Evolutionary conservation across 2,888 invertebrate genomes (phyloP), one percentile per base, ranked within the genome.

Genomic region (Morinoia aosen): DNA sequence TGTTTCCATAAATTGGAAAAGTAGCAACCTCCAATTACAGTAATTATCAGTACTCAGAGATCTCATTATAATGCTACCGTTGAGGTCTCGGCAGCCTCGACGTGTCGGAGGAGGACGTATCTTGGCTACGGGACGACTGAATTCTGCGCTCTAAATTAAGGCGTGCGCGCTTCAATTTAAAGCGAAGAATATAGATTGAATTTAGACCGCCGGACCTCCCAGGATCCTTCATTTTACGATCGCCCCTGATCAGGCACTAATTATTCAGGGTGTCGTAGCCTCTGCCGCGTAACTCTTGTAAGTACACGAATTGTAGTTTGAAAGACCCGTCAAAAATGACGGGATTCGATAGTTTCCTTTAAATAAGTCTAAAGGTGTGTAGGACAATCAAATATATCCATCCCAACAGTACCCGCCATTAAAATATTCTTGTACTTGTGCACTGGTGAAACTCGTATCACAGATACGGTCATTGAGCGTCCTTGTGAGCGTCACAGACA

Each of bases 1-100:
- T 76, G 76, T 76, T 76, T 76, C 76, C 76, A 76, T 76, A 76
- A 76, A 76, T 76, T 76, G 76, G 76, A 76, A 76, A 76, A 76
- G 76, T 14, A 76, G 25, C 76, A 76, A 76, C 76, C 76, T 76
- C 25, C 25, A 76, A 76, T 76, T 76, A 76, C 25, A 25, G 76
- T 76, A 76, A 76, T 76, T 76, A 76, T 76, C 25, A 76, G 76
- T 76, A 76, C 76, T 76, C 76, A 19, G 33, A 7, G 25, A 76
- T 76, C 76, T 76, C 76, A 76, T 76, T 76, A 76, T 33, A 33
- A 76, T 33, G 76, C 76, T 76, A 76, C 76, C 76, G 76, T 76
- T 76, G 25, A 76, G 76, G 25, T 19, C 19, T 76, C 76, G 76
- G 76, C 76, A 10, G 76, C 25, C 33, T 8, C 25, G 33, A 76